Conservation (phyloP, 2,113 vertebrate species). For the Paralichthys olivaceus region DNA sequence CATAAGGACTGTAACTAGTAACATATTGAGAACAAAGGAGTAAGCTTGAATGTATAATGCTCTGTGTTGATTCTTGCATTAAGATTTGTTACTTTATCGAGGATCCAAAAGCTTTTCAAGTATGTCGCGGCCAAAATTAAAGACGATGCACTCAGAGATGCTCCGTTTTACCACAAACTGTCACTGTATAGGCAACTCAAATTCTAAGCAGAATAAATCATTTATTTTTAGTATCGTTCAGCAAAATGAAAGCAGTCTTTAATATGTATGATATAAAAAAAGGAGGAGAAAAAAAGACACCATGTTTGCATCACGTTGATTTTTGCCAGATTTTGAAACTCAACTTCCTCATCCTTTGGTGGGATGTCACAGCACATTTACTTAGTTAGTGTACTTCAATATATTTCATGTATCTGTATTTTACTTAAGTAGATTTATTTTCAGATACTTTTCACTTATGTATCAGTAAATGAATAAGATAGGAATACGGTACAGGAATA, state of each 20-base stretch:
- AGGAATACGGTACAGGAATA: no score
- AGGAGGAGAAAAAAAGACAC: conserved; percentile 10
- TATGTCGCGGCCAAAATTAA: conserved; percentile 11
- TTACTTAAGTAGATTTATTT: no score
- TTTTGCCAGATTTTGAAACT: conserved; percentile 32
- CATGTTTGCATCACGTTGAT: conserved; percentile 8
- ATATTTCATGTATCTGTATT: no score
- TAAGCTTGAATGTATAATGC: conserved; percentile 10
- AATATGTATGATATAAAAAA: conserved; percentile 7
- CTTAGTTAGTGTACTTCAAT: no score
- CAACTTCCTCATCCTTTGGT: conserved; percentile 11
- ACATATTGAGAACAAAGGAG: conserved; percentile 40
- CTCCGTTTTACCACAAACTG: conserved; percentile 35
- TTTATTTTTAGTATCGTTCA: conserved; percentile 21
- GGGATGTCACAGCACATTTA: no score
- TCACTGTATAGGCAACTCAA: conserved; percentile 19
- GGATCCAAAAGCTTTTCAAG: conserved; percentile 37
- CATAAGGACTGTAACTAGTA: conserved; percentile 7
- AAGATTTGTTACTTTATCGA: conserved; percentile 24
- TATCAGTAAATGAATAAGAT: no score
- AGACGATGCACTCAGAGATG: conserved; percentile 16
- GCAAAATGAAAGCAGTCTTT: conserved; percentile 20
- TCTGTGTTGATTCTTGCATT: conserved; percentile 16
- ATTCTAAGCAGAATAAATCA: conserved; percentile 9
- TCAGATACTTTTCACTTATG: no score